These are phyloP conservation scores for Squalus acanthias DNA, from an alignment of 2,797 vertebrate species.

Conservation along the genomic window DNA sequence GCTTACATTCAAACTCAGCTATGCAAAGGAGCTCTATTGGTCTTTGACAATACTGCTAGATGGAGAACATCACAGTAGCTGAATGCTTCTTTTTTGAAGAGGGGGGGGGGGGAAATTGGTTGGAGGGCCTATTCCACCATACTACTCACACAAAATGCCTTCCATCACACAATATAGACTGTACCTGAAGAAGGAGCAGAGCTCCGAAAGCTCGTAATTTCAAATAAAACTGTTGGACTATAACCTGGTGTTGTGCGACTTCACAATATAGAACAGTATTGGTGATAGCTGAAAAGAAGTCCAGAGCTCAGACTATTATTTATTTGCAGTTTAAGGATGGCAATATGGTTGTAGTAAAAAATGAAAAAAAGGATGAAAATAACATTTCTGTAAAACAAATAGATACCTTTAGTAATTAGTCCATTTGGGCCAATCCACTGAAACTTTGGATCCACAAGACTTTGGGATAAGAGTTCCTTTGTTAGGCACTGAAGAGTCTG, in stretches of 20 bases:
- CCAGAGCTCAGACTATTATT: not conserved
- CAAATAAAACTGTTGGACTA: too few species aligned
- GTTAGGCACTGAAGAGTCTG: constrained; percentile 28
- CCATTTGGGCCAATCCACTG: constrained; percentile 33
- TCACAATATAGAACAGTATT: not conserved
- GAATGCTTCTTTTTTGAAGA: not conserved
- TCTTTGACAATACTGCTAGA: not conserved
- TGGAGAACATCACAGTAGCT: not conserved
- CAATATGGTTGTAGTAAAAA: not conserved
- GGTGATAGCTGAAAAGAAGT: not conserved
- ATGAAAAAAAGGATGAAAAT: not conserved
- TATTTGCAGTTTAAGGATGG: not conserved
- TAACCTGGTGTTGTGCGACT: too few species aligned
- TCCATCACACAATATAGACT: not conserved
- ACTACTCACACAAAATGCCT: not conserved
- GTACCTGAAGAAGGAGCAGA: too few species aligned
- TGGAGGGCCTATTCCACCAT: not conserved
- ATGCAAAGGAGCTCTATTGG: not conserved
- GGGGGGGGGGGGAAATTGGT: not conserved
- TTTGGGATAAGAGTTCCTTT: constrained; percentile 1
- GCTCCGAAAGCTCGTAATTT: too few species aligned
- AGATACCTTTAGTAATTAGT: constrained; percentile 19
- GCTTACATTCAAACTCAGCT: not conserved
- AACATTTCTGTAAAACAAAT: not conserved
- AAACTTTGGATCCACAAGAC: constrained; percentile 33